Evolutionary conservation across 1,140 invertebrate genomes (phyloP).

Genomic region (Drosophila bocqueti): DNA sequence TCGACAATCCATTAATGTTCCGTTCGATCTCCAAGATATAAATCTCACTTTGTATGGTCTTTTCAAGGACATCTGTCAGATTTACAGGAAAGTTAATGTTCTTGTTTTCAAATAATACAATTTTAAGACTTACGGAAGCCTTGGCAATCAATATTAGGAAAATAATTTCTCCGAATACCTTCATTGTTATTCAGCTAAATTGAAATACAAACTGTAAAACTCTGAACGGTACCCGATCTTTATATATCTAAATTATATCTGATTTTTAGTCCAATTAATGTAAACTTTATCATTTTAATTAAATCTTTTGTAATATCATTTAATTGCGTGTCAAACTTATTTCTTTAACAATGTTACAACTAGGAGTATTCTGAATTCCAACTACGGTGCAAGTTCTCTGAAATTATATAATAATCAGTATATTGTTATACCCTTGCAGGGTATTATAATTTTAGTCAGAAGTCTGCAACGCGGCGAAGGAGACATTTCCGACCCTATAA

Average conservation of each 20-base stretch:
- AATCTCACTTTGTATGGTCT: neutral
- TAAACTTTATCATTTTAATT: neutral
- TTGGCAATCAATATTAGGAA: neutral
- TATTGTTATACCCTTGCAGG: neutral
- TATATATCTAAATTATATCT: neutral
- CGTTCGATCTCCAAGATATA: neutral
- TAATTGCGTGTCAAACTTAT: neutral
- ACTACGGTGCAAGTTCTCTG: neutral
- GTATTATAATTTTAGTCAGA: no score
- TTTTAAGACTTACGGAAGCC: neutral
- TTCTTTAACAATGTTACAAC: neutral
- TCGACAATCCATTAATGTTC: neutral
- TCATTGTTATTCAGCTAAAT: neutral
- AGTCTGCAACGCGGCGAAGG: no score
- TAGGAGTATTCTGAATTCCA: neutral
- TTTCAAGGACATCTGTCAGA: neutral
- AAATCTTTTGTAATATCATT: neutral
- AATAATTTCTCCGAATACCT: neutral
- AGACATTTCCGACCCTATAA: no score
- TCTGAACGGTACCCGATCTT: neutral
- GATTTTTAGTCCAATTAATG: neutral
- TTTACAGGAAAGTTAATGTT: neutral
- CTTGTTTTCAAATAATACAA: neutral
- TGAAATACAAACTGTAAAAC: neutral
- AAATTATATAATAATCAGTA: neutral